Base-by-base conservation (phyloP, 2,113 vertebrate species). In the Hippocampus barbouri region DNA sequence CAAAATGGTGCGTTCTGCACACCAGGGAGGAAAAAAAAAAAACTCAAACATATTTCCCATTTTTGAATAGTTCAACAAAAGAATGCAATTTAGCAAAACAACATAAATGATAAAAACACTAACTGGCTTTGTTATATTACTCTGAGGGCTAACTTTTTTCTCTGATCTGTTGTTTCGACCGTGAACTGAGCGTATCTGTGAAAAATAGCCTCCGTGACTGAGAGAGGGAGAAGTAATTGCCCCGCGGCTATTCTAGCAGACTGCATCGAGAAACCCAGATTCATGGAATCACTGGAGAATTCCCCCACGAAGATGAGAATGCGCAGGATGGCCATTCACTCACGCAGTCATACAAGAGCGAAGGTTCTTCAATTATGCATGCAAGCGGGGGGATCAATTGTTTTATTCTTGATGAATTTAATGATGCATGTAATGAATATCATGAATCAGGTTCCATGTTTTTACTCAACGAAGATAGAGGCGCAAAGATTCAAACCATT, bases 161-260 rank as follows among this genome's bases (percentile, higher is more conserved):
- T 70, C 51, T 38, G 64, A 65, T 82, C 76, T 66, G 75, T 79
- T 75, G 74, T 79, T 80, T 86, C 23, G 85, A 88, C 89, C 88
- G 88, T 90, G 88, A 85, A 75, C 20, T 54, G 23, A 27, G 0
- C n/a, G 10, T 43, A 72, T 68, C 68, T 59, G 51, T 83, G 79
- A 81, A 86, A 80, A 86, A 79, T 81, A 76, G 69, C 83, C 67
- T 63, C 56, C 69, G 73, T 79, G 68, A 72, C 73, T 79, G 68
- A 69, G 70, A 71, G 66, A 64, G 61, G 34, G 73, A 64, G 74
- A 73, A 72, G 79, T 70, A 86, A 73, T 83, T 74, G 69, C 66
- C 78, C 75, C 69, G 77, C 66, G 78, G 80, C 84, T 41, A 70
- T 73, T 87, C 80, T 78, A 62, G 79, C 84, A 82, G 82, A 56